A percentile compares a stretch with the other conserved stretches of the same genome.
Evolutionary conservation across 2,113 vertebrate genomes (phyloP).

Genomic region (Scomber japonicus): DNA sequence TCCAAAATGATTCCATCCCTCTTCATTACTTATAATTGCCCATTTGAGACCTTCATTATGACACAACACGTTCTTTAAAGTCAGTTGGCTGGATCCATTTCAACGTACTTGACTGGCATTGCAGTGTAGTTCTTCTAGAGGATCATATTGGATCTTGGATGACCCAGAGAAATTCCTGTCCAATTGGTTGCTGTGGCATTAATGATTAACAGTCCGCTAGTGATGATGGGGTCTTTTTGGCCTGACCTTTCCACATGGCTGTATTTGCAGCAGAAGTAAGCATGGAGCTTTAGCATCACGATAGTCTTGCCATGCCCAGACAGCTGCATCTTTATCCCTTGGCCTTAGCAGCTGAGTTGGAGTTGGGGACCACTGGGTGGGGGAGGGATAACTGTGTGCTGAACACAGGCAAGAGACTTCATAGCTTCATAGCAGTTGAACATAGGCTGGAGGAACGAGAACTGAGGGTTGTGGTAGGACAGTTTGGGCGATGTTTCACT

Average conservation of each 20-base stretch:
- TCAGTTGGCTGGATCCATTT: constrained; percentile 58
- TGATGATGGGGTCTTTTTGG: constrained; percentile 63
- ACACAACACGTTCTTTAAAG: constrained; percentile 37
- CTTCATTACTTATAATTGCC: constrained; percentile 60
- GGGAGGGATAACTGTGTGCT: constrained; percentile 6
- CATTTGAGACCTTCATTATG: constrained; percentile 58
- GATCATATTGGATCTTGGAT: constrained; percentile 65
- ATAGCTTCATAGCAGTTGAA: neutral
- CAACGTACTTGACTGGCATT: constrained; percentile 29
- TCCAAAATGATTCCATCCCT: constrained; percentile 54
- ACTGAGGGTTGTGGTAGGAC: constrained; percentile 1
- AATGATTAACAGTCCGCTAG: constrained; percentile 68
- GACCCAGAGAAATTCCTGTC: constrained; percentile 63
- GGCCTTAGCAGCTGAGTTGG: constrained; percentile 65
- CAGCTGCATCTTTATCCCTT: constrained; percentile 79
- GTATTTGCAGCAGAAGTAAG: constrained; percentile 71
- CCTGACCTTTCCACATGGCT: constrained; percentile 77
- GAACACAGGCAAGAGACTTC: neutral
- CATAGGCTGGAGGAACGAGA: neutral
- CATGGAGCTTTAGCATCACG: constrained; percentile 66
- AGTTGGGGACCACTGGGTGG: constrained; percentile 4
- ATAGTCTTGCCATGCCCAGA: constrained; percentile 62
- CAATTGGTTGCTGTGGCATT: constrained; percentile 60
- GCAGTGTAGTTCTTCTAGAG: constrained; percentile 53
- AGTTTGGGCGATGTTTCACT: constrained; percentile 29